Base-by-base conservation (phyloP, 2,113 vertebrate genomes). In the Gracilinanus agilis region DNA sequence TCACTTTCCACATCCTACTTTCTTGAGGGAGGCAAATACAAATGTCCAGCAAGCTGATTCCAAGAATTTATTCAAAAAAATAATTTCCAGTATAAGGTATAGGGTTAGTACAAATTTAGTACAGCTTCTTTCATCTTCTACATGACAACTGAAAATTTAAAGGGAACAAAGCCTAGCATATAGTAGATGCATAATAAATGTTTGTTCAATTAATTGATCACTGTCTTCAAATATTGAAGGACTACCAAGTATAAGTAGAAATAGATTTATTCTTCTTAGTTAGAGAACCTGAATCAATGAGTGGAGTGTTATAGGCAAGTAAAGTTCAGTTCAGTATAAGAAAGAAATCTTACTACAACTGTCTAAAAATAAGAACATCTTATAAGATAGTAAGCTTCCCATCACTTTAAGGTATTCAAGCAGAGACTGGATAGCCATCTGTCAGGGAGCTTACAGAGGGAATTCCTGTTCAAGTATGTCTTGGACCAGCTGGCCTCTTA, bases 191-290 rank as follows among this genome's bases (percentile, higher is more conserved):
- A 83, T 83, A 83, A 83, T 83, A 83, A 83, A 83, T 83, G n/a
- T 83, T 83, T 83, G 67, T 83, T 83, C 67, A 40, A 83, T 83
- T 83, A 83, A 83, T 40, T 83, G 67, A 83, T 83, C 67, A 83
- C 34, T 40, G n/a, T 83, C 16, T 83, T 83, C 67, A 83, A 83
- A 83, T 83, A 83, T 9, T 83, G 67, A 83, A 83, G 67, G 67
- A 83, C n/a, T 83, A n/a, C n/a, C 67, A 83, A 21, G 19, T 23
- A 13, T 83, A 83, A 83, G n/a, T 34, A 83, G n/a, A n/a, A 40
- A 7, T 83, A 40, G n/a, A 83, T 83, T 83, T 83, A 83, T 16
- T 83, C 34, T 75, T 75, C 67, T 83, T 83, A 6, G 67, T 40
- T 83, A 83, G 67, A 23, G 16, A 83, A 83, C 34, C 67, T 40